Evolutionary conservation across 1,140 invertebrate species (phyloP), one percentile per base, ranked within the genome.

Genomic region (Hyphantria cunea): DNA sequence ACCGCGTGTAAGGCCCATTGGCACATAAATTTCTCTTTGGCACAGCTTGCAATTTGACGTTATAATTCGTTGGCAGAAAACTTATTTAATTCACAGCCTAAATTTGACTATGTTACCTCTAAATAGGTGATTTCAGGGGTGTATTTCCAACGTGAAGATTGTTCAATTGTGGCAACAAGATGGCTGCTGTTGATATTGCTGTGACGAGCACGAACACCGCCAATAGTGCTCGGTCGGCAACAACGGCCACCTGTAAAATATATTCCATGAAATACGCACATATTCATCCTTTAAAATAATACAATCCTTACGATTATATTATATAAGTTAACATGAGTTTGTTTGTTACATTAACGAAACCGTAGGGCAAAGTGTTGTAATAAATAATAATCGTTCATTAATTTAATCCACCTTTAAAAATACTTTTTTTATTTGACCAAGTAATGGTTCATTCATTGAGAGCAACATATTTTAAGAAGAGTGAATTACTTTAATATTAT

Each of bases 131-230:
- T 66, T 87, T 86, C 41, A 90, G 72, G n/a, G 85, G 87, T 15
- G 87, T 90, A 53, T 90, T 89, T 33, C 86, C 87, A 25, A 89
- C 86, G 68, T 90, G 84, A 13, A 90, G 62, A 52, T 87, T 87
- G 67, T 89, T 88, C 17, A 89, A 63, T 55, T 90, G 88, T 1
- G 88, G 88, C 31, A 89, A 69, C 31, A 92, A 70, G 25, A 92
- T 92, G 45, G 89, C 89, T 5, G 86, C 86, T 3, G 91, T 91
- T 0, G 89, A 73, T 44, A 90, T 80, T 3, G 78, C 76, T n/a
- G 89, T 92, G 12, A 91, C 82, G 52, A 92, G 66, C 49, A 91
- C 83, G 66, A 92, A 92, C 0, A 89, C 86, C 0, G 91, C 91
- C 5, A 92, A 76, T 8, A 92, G 70, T 0, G 89, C 91, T 32